Evolutionary conservation across 2,888 invertebrate species (phyloP), one percentile per base, ranked within the genome.

Genomic region (Anoplius nigerrimus): DNA sequence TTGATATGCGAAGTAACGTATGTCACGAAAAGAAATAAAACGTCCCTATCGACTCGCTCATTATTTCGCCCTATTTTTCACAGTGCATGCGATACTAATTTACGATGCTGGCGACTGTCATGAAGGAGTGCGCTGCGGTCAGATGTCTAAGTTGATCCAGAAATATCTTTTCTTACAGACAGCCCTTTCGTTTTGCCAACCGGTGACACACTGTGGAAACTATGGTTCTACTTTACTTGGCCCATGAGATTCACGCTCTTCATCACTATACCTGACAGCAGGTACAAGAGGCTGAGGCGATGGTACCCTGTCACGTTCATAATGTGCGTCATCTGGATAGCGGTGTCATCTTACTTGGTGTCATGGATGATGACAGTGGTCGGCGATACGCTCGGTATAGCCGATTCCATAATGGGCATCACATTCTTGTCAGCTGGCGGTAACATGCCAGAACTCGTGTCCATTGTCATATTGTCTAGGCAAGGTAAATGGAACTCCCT

Each of bases 331-430:
- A 87, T 95, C 1, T 96, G 95, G 93, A 96, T 98, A 72, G 97
- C 95, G 1, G 87, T 90, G 0, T 93, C 96, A 74, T 95, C 97
- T 0, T 98, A 97, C 85, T 81, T 96, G 62, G 94, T 97, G 24
- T 94, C 97, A 0, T 98, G 98, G 98, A 96, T 97, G 93, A 94
- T 97, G 87, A 93, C 96, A 34, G 91, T 95, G 2, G 93, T 97
- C 74, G 97, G 97, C 27, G 92, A 93, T 72, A 94, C 96, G 0
- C 92, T 96, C 51, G 90, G 91, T 3, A 94, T 98, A 57, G 95
- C 97, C 0, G 96, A 97, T 80, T 94, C 96, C 11, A 94, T 98
- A 0, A 95, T 97, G 94, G 98, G 97, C 1, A 93, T 98, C 83
- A 97, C 97, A 0, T 95, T 98, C 83, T 90, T 97, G 70, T 97